Percentiles rank a stretch among this genome's conserved stretches.
These are phyloP conservation scores for Lepidurus packardi DNA, from an alignment of 1,140 invertebrate species.

Conservation along the genomic window DNA sequence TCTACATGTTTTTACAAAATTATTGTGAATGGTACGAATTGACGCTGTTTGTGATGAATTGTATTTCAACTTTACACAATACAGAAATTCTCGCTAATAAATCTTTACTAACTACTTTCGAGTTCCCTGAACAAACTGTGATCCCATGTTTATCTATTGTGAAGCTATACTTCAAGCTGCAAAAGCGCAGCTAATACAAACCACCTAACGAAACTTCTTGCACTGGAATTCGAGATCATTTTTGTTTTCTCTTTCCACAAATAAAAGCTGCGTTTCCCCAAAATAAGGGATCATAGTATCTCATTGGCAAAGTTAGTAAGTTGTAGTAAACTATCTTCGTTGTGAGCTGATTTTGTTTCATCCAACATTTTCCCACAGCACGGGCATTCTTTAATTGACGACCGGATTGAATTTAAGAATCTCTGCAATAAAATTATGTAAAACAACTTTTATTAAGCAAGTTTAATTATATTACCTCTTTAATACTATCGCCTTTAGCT, in stretches of 20 bases:
- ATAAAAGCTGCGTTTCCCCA: background rate
- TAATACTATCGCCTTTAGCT: slow-evolving; percentile 61
- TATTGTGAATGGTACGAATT: too few species aligned
- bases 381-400: slow-evolving; percentile 54
- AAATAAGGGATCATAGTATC: background rate
- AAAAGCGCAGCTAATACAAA: background rate
- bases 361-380: slow-evolving; percentile 30
- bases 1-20: too few species aligned
- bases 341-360: slow-evolving; percentile 30
- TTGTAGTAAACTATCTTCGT: background rate
- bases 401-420: slow-evolving; percentile 51
- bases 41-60: too few species aligned
- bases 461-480: slow-evolving; percentile 54
- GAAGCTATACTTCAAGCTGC: background rate
- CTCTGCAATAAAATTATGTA: slow-evolving; percentile 46
- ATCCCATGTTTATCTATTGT: background rate
- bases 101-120: background rate
- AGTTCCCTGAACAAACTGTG: background rate
- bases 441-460: slow-evolving; percentile 27
- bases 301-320: background rate
- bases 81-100: background rate
- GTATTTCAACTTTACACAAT: too few species aligned
- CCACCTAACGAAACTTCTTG: background rate
- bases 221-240: background rate
- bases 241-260: background rate